A percentile compares a stretch with the other conserved stretches of the same genome.
These are phyloP conservation scores for Eledona agricola DNA, from an alignment of 2,888 invertebrate genomes.

Conservation along the genomic window DNA sequence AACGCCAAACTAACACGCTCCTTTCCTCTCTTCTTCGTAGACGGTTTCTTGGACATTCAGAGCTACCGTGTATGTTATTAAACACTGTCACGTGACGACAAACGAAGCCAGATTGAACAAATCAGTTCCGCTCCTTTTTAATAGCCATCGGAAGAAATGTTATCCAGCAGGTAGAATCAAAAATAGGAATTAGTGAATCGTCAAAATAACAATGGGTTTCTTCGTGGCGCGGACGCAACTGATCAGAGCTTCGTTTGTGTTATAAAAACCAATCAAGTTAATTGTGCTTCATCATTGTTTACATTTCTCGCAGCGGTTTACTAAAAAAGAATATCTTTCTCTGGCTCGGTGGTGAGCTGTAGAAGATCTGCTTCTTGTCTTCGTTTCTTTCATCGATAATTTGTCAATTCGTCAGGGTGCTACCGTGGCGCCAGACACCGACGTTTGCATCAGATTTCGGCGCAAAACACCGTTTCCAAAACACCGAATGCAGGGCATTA, in stretches of 20 bases:
- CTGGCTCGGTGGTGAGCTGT: slow-evolving; percentile 11
- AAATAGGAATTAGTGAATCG: slow-evolving; percentile 28
- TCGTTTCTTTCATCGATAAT: slow-evolving; percentile 46
- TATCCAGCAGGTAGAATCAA: slow-evolving; percentile 23
- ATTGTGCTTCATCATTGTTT: slow-evolving; percentile 56
- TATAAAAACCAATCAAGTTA: slow-evolving; percentile 31
- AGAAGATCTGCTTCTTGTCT: slow-evolving; percentile 43
- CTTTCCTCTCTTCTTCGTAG: too few relatives aligned
- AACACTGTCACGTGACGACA: slow-evolving; percentile 14
- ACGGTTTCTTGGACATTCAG: not conserved
- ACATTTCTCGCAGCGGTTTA: slow-evolving; percentile 50
- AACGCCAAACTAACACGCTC: too few relatives aligned
- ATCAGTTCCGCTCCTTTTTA: slow-evolving; percentile 28
- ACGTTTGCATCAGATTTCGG: not conserved
- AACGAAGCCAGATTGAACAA: slow-evolving; percentile 15
- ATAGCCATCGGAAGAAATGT: slow-evolving; percentile 14
- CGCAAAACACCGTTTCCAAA: too few relatives aligned
- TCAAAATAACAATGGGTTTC: slow-evolving; percentile 26
- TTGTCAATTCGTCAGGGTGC: slow-evolving; percentile 50
- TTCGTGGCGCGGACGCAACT: slow-evolving; percentile 13
- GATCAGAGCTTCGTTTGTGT: slow-evolving; percentile 17
- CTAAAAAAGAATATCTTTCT: slow-evolving; percentile 42
- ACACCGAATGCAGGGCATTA: too few relatives aligned
- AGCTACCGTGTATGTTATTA: slow-evolving; percentile 4
- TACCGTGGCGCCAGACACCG: slow-evolving; percentile 46